phyloP scores from a whole-genome alignment of 1,140 invertebrate genomes.

The Aphelinus atriplicis region DNA sequence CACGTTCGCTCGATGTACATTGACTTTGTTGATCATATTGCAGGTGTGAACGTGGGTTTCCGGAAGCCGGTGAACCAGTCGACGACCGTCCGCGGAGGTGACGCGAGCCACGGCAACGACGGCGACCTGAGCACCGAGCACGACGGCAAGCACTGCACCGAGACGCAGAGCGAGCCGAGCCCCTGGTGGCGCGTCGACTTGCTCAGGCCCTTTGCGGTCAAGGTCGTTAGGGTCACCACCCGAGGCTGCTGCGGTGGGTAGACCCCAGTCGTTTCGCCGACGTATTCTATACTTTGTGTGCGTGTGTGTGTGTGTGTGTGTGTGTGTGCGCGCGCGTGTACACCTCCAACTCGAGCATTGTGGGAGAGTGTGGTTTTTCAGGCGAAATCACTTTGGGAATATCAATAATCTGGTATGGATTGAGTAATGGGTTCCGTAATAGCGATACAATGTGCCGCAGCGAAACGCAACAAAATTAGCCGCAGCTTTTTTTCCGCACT shows the following conservation, averaged over 20 bases:
- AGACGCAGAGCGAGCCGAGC: conserved; percentile 86
- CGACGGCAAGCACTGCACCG: conserved; percentile 86
- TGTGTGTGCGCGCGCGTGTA: too few species aligned
- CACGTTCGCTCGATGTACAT: too few species aligned
- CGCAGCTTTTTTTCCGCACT: neutral
- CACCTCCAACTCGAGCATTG: too few species aligned
- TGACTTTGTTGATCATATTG: neutral
- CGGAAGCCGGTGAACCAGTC: conserved; percentile 90
- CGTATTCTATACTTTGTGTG: too few species aligned
- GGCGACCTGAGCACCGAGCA: conserved; percentile 84
- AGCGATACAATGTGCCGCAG: neutral
- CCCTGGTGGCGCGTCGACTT: conserved; percentile 94
- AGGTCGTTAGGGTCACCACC: conserved; percentile 85
- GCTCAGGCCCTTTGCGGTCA: conserved; percentile 82
- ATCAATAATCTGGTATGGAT: neutral
- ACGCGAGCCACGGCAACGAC: conserved; percentile 85
- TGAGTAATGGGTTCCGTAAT: conserved; percentile 5
- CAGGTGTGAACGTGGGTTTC: conserved; percentile 86
- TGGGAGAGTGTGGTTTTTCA: too few species aligned
- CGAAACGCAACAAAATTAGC: conserved; percentile 10
- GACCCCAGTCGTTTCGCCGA: neutral
- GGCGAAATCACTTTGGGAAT: too few species aligned
- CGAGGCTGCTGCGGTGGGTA: conserved; percentile 82
- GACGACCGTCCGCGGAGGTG: conserved; percentile 83
- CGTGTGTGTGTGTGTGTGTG: too few species aligned